Evolutionary conservation across 2,888 invertebrate genomes (phyloP).

Genomic region (Diogma glabrata): DNA sequence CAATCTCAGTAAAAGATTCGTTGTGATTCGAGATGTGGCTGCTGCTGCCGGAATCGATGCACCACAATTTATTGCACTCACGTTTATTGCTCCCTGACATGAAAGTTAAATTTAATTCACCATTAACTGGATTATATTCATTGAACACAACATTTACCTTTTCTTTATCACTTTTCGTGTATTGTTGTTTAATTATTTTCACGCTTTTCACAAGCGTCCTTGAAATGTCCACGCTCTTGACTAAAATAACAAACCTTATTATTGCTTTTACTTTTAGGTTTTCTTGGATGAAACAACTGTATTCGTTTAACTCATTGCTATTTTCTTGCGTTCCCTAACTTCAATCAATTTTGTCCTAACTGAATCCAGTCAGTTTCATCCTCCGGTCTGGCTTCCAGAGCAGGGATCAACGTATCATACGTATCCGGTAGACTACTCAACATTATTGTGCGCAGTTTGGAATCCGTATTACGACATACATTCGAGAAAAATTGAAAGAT

Average conservation of each 20-base stretch:
- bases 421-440: background rate
- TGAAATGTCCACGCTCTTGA: background rate
- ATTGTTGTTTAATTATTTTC: too few relatives aligned
- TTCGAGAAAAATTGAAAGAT: too few relatives aligned
- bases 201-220: background rate
- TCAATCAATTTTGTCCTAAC: background rate
- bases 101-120: too few relatives aligned
- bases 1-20: too few relatives aligned
- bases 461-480: too few relatives aligned
- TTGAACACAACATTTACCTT: background rate
- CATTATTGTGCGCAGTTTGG: too few relatives aligned
- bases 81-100: too few relatives aligned
- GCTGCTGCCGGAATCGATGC: too few relatives aligned
- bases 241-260: background rate
- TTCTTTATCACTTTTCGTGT: background rate
- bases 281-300: background rate
- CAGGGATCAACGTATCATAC: background rate
- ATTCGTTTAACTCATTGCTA: background rate
- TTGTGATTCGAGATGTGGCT: too few relatives aligned
- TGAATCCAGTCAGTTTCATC: background rate
- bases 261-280: background rate
- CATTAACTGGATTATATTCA: too few relatives aligned
- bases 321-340: background rate
- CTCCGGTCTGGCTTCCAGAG: background rate
- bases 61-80: too few relatives aligned